Evolutionary conservation across 2,797 vertebrate genomes (phyloP).

Genomic region (Bradypodion pumilum): DNA sequence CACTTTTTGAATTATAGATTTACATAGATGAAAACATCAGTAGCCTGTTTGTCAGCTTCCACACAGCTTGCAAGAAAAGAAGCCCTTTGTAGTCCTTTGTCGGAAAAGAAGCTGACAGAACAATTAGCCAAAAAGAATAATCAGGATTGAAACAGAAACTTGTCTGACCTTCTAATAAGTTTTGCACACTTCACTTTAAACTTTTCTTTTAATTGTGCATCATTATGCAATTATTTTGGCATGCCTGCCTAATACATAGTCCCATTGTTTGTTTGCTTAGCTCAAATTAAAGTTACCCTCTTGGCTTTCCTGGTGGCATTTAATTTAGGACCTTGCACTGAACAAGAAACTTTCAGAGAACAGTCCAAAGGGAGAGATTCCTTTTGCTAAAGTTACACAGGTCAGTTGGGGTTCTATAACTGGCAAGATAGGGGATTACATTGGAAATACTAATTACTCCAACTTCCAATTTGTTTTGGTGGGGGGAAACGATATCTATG

Average conservation of each 20-base stretch:
- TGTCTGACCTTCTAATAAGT: constrained; percentile 20
- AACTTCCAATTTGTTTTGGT: background rate
- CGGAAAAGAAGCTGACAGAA: constrained; percentile 36
- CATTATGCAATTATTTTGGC: background rate
- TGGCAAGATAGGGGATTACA: background rate
- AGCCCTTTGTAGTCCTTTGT: constrained; percentile 19
- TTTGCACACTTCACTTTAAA: constrained; percentile 5
- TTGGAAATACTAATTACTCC: background rate
- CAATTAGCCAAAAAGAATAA: constrained; percentile 27
- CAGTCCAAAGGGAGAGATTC: background rate
- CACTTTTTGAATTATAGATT: constrained; percentile 25
- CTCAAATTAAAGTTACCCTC: background rate
- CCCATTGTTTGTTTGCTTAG: background rate
- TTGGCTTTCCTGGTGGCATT: background rate
- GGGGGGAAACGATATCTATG: background rate
- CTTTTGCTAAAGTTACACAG: background rate
- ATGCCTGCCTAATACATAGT: background rate
- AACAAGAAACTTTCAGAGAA: background rate
- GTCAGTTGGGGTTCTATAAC: background rate
- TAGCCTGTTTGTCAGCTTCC: constrained; percentile 16
- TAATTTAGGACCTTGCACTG: background rate
- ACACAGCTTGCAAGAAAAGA: constrained; percentile 3
- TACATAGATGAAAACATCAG: constrained; percentile 29
- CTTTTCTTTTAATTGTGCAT: background rate
- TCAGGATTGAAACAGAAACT: background rate